Evolutionary conservation across 1,140 invertebrate genomes (phyloP), one percentile per base, ranked within the genome.

Genomic region (Aricia agestis): DNA sequence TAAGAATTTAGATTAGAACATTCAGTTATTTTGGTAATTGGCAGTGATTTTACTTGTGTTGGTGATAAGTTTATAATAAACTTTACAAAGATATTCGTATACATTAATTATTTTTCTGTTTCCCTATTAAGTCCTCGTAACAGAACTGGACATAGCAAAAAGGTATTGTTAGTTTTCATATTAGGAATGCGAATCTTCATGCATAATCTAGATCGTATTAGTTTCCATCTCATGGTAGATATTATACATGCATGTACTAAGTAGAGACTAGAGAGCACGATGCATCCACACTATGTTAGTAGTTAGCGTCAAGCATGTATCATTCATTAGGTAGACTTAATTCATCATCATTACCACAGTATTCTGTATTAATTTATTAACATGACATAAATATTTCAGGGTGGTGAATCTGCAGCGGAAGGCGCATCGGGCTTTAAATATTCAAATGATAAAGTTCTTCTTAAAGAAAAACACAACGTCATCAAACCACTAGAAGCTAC

Each of bases 401-500:
- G 76, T 18, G 87, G 87, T 52, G 80, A 80, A 72, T 57, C 84
- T 7, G 74, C 72, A 70, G 70, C 66, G 36, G 73, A 69, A 66
- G 83, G 82, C 59, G 74, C 83, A 67, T 75, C 78, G 72, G 84
- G 83, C 74, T 78, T 78, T 72, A 79, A 76, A 3, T 82, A 78
- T 59, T 74, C 77, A 58, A 79, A 80, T 57, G 73, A 74, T 36
- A 84, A 79, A 71, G 74, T 75, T 19, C 72, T 81, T 17, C 58
- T 82, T 25, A 83, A 82, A 17, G 80, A 81, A 67, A 71, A 84
- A 69, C 73, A 85, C 41, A 78, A 75, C 2, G 84, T 84, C 74
- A 73, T 85, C 10, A 83, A 85, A 65, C 69, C 84, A 69, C 79
- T 86, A 41, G 57, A 76, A 6, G 85, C 87, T 74, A 84, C 87